phyloP scores from a whole-genome alignment of 2,888 invertebrate species.

The Cremastinae sp. region DNA sequence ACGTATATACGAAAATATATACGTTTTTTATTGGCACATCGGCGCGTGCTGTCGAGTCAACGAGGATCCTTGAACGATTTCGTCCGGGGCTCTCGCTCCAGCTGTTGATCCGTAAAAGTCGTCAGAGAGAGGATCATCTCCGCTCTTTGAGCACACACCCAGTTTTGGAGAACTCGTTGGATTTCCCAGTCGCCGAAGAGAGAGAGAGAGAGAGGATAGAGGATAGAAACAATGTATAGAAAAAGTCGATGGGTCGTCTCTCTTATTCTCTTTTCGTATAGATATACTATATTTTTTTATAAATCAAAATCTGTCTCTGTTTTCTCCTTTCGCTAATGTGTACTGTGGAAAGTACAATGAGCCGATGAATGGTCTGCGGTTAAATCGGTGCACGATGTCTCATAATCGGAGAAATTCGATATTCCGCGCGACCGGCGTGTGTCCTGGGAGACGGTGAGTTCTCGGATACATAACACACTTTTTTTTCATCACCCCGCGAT shows the following conservation, averaged over 20 bases:
- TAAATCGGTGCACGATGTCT: background rate
- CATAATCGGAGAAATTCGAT: too few relatives aligned
- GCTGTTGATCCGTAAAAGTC: slow-evolving; percentile 62
- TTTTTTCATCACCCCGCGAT: too few relatives aligned
- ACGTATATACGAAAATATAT: background rate
- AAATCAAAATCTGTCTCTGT: too few relatives aligned
- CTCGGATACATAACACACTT: too few relatives aligned
- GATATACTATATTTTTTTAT: background rate
- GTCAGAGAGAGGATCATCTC: slow-evolving; percentile 10
- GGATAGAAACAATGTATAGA: slow-evolving; percentile 9
- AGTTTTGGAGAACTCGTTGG: slow-evolving; percentile 44
- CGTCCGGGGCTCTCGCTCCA: slow-evolving; percentile 60
- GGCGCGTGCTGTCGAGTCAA: slow-evolving; percentile 63
- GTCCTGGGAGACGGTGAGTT: too few relatives aligned
- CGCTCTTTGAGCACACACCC: slow-evolving; percentile 44
- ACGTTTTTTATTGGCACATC: slow-evolving; percentile 19
- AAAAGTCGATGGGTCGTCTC: slow-evolving; percentile 43
- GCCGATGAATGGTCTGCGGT: too few relatives aligned
- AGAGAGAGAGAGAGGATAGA: slow-evolving; percentile 1
- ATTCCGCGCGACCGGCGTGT: too few relatives aligned
- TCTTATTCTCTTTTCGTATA: background rate
- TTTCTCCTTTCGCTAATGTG: too few relatives aligned
- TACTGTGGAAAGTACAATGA: too few relatives aligned
- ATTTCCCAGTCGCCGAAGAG: slow-evolving; percentile 33
- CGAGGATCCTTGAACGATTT: slow-evolving; percentile 63